These are phyloP conservation scores for Phyllotreta striolata DNA, from an alignment of 2,888 invertebrate genomes.

Conservation along the genomic window DNA sequence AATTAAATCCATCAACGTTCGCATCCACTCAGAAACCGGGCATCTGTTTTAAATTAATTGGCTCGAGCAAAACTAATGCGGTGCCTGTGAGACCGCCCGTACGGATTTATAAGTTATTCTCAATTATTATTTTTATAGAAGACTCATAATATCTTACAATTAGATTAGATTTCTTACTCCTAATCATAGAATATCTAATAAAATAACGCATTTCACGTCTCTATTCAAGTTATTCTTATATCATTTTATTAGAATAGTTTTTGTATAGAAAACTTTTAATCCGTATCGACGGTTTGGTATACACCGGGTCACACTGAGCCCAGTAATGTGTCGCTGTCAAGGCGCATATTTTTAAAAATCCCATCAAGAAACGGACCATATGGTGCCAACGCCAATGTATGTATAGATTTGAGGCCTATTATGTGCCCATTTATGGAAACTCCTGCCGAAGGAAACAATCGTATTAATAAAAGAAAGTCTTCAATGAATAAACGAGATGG, in stretches of 20 bases:
- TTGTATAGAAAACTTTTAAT: too few relatives aligned
- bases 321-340: slow-evolving; percentile 21
- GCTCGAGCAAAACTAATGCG: slow-evolving; percentile 28
- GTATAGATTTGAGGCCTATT: slow-evolving; percentile 26
- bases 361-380: slow-evolving; percentile 31
- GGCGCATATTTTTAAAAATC: slow-evolving; percentile 34
- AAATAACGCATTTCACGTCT: neutral
- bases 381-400: slow-evolving; percentile 28
- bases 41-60: slow-evolving; percentile 39
- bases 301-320: slow-evolving; percentile 16
- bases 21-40: slow-evolving; percentile 27
- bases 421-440: slow-evolving; percentile 26
- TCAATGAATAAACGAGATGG: too few relatives aligned
- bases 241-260: too few relatives aligned
- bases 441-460: neutral
- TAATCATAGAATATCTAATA: too few relatives aligned
- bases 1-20: slow-evolving; percentile 35
- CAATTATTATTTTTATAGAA: neutral
- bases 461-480: too few relatives aligned
- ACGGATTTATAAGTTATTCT: neutral
- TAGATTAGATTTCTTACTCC: too few relatives aligned
- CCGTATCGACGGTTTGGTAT: neutral
- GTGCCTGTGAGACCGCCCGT: slow-evolving; percentile 12
- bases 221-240: neutral
- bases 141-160: neutral